phyloP scores from a whole-genome alignment of 2,113 vertebrate genomes.

The Mionectes macconnelli region DNA sequence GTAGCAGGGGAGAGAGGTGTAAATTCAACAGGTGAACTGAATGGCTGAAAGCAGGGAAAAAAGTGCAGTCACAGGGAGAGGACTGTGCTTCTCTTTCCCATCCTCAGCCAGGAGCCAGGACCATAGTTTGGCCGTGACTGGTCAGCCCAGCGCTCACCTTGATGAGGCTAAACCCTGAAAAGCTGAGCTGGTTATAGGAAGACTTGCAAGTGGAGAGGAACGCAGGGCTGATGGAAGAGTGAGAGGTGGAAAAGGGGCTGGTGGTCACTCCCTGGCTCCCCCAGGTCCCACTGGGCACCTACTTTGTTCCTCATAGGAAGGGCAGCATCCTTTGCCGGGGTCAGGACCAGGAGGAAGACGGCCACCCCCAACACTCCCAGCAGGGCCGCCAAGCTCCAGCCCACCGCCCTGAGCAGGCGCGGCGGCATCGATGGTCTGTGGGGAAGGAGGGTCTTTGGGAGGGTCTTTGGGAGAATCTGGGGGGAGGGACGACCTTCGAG shows the following conservation, averaged over 20 bases:
- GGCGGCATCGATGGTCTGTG: neutral
- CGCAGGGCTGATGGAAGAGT: neutral
- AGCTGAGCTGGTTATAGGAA: neutral
- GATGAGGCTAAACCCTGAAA: neutral
- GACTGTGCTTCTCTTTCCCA: neutral
- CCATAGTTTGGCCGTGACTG: rapidly evolving
- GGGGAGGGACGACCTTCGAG: neutral
- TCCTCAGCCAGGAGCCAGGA: neutral
- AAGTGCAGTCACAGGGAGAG: neutral
- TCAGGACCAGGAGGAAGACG: conserved; percentile 45
- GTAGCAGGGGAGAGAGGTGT: neutral
- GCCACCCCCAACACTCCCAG: neutral
- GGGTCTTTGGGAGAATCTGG: neutral
- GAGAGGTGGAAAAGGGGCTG: neutral
- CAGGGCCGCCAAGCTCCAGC: neutral
- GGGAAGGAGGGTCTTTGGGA: neutral
- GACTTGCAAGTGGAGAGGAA: neutral
- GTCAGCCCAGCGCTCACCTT: neutral
- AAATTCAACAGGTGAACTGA: neutral
- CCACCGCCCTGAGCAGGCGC: neutral
- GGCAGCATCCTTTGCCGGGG: neutral
- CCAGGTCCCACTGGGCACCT: neutral
- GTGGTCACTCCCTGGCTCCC: neutral
- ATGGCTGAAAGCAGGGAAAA: neutral
- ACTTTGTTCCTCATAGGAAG: conserved; percentile 54